Percentiles rank a stretch among this genome's conserved stretches.
Conservation (phyloP, 2,888 invertebrate species). For the Chrysodeixis includens region DNA sequence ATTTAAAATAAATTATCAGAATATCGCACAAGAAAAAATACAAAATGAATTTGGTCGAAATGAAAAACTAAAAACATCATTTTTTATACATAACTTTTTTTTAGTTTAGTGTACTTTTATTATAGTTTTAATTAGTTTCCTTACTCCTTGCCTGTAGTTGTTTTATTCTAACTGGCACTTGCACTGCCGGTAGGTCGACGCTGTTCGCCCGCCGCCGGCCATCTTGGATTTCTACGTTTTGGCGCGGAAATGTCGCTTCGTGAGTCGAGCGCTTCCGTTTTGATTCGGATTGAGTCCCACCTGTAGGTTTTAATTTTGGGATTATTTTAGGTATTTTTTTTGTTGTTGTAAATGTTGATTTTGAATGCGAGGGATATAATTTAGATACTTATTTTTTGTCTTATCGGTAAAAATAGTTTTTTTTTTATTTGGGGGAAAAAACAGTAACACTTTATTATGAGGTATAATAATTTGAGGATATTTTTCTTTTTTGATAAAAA, state of each 20-base stretch:
- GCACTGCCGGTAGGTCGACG: constrained; percentile 85
- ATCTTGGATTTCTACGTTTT: constrained; percentile 67
- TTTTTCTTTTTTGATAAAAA: no score
- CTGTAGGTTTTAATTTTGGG: constrained; percentile 49
- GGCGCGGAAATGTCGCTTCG: constrained; percentile 67
- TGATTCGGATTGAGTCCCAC: constrained; percentile 75
- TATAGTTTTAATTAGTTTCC: constrained; percentile 35
- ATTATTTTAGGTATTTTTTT: neutral
- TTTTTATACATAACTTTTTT: neutral
- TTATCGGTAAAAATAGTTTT: no score
- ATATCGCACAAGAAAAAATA: no score
- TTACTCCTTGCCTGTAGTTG: constrained; percentile 77
- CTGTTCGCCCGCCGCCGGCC: constrained; percentile 82
- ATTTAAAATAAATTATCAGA: neutral
- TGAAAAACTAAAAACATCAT: neutral
- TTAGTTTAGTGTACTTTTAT: no score
- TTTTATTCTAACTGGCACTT: constrained; percentile 83
- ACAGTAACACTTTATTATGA: no score
- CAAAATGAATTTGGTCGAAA: neutral
- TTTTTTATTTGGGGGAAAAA: no score
- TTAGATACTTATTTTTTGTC: no score
- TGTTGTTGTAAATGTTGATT: neutral
- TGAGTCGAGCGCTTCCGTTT: constrained; percentile 76
- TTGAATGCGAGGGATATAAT: no score
- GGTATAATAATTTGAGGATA: no score